A percentile compares a stretch with the other conserved stretches of the same genome.
Conservation (phyloP, 1,140 invertebrate genomes). For the Heliconius eleuchia region DNA sequence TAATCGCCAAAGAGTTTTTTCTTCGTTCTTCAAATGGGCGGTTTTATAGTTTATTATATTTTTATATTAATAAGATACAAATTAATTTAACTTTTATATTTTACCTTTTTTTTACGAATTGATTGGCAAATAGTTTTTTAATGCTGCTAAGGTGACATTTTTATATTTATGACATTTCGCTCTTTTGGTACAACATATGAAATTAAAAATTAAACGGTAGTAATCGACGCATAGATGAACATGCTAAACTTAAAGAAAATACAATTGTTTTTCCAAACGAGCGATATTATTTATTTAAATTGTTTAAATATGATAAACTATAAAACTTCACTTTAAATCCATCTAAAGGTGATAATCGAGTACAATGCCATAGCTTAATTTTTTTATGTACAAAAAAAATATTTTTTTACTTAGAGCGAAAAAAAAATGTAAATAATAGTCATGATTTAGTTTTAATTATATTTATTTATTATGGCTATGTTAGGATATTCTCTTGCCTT, state of each 20-base stretch:
- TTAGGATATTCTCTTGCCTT: conserved; percentile 50
- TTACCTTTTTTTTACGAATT: no score
- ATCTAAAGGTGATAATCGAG: conserved; percentile 31
- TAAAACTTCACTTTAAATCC: conserved; percentile 15
- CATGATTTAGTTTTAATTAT: conserved; percentile 45
- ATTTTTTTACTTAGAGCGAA: conserved; percentile 47
- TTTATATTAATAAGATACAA: neutral
- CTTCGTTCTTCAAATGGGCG: neutral
- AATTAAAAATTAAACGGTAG: no score
- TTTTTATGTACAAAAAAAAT: conserved; percentile 42
- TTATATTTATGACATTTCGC: no score
- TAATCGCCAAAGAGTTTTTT: neutral
- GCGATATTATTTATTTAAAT: neutral
- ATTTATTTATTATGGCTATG: conserved; percentile 45
- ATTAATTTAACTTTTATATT: neutral
- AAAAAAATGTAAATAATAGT: conserved; percentile 36
- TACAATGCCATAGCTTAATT: conserved; percentile 67
- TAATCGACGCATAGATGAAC: no score
- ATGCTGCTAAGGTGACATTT: no score
- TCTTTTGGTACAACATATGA: no score
- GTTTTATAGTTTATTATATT: conserved; percentile 4
- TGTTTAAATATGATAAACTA: conserved; percentile 8
- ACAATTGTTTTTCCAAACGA: no score
- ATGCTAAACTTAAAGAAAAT: no score
- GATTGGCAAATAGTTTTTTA: no score